phyloP scores from a whole-genome alignment of 2,888 invertebrate genomes.

The Xestoiulus laeticollis region DNA sequence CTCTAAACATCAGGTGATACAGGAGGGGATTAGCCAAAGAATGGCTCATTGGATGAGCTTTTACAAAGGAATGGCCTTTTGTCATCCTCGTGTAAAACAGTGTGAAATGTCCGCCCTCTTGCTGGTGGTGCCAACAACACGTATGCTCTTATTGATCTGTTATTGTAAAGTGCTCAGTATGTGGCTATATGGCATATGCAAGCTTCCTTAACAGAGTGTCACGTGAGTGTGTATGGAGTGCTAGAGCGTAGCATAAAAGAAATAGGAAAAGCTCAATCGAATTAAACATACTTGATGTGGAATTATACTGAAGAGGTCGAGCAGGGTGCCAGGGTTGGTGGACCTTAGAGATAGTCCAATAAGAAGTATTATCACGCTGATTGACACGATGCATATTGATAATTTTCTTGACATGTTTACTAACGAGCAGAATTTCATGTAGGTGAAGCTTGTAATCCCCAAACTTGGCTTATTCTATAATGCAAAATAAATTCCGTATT shows the following conservation, averaged over 20 bases:
- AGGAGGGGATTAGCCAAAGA: constrained; percentile 26
- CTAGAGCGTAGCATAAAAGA: neutral
- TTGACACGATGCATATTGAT: neutral
- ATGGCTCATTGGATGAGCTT: neutral
- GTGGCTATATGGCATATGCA: neutral
- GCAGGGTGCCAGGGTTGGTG: neutral
- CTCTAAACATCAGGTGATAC: constrained; percentile 26
- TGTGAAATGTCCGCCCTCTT: constrained; percentile 26
- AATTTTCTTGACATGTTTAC: too few relatives aligned
- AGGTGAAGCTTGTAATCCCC: too few relatives aligned
- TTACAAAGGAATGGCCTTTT: neutral
- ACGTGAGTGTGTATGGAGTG: neutral
- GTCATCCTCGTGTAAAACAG: constrained; percentile 11
- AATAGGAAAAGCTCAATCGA: neutral
- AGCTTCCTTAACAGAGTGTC: neutral
- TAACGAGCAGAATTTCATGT: too few relatives aligned
- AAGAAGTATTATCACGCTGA: neutral
- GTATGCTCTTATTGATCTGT: neutral
- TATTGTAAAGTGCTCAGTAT: neutral
- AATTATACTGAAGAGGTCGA: neutral
- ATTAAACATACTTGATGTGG: neutral
- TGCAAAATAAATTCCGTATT: too few relatives aligned
- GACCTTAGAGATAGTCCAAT: neutral
- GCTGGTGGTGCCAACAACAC: neutral
- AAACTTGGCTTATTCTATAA: too few relatives aligned